These are phyloP conservation scores for Drosophila phalerata DNA, from an alignment of 2,888 invertebrate species.

Conservation along the genomic window DNA sequence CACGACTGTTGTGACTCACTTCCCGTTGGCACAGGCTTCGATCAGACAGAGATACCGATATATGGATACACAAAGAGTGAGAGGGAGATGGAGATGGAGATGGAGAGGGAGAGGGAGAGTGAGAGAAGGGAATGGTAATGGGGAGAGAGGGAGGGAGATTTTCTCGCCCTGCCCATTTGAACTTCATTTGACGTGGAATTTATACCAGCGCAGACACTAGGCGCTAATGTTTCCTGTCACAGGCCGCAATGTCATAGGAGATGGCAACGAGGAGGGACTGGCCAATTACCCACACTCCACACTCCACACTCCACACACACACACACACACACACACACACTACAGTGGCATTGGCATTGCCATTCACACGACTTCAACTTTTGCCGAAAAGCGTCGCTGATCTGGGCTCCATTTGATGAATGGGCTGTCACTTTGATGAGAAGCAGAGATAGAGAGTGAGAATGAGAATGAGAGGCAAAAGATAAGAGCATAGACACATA, in stretches of 20 bases:
- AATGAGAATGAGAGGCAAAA: background rate
- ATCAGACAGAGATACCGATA: background rate
- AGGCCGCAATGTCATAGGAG: constrained; percentile 32
- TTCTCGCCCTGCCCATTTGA: constrained; percentile 49
- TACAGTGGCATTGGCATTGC: constrained; percentile 4
- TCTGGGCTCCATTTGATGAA: constrained; percentile 67
- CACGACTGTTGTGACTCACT: constrained; percentile 53
- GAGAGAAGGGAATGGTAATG: background rate
- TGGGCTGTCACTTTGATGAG: constrained; percentile 63
- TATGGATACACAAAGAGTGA: background rate
- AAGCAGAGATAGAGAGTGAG: constrained; percentile 3
- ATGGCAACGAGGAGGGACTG: constrained; percentile 26
- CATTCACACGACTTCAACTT: constrained; percentile 60
- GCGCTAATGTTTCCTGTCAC: constrained; percentile 74
- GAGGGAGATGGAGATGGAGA: no score
- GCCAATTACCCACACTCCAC: constrained; percentile 66
- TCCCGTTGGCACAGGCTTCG: constrained; percentile 28
- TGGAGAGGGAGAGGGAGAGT: background rate
- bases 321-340: background rate
- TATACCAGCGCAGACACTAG: constrained; percentile 51
- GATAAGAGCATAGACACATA: background rate
- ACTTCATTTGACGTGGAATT: constrained; percentile 66
- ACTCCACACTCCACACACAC: background rate
- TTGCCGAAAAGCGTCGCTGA: constrained; percentile 52
- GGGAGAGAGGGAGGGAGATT: background rate